phyloP scores from a whole-genome alignment of 2,113 vertebrate species.

The Lonchura striata region DNA sequence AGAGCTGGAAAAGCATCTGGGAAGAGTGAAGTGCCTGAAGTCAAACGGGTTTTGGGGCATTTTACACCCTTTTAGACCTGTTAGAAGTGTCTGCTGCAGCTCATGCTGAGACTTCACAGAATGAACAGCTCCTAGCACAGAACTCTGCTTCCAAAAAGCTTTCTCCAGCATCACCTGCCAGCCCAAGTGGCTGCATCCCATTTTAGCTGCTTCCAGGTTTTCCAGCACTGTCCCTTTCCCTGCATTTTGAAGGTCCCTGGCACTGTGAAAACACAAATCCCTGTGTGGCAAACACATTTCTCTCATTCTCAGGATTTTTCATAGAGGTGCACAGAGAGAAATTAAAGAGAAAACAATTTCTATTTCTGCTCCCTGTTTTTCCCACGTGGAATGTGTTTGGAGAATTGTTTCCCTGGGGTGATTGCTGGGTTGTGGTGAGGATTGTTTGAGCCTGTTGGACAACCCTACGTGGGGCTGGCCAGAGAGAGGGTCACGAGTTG shows the following conservation, averaged over 20 bases:
- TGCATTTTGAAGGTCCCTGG: background rate
- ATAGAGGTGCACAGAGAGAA: too few species aligned
- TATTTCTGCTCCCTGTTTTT: too few species aligned
- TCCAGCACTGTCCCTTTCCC: background rate
- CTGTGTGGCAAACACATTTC: too few species aligned
- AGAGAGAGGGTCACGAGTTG: too few species aligned
- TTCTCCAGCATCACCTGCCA: background rate
- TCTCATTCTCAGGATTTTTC: too few species aligned
- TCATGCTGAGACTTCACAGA: fast-evolving
- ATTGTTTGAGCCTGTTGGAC: too few species aligned
- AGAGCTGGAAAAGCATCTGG: background rate
- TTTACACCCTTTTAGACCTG: background rate
- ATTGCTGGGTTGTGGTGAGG: too few species aligned
- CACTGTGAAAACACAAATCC: background rate
- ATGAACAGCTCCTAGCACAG: background rate
- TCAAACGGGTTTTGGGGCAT: fast-evolving
- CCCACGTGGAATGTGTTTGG: too few species aligned
- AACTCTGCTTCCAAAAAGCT: background rate
- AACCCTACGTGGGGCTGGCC: too few species aligned
- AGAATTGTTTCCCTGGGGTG: too few species aligned
- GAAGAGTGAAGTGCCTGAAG: background rate
- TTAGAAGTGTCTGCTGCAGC: background rate
- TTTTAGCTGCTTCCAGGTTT: background rate
- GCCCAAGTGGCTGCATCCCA: background rate
- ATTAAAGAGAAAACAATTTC: too few species aligned